Evolutionary conservation across 92 coral and sea anemone genomes (phyloP).

Genomic region (Bergia sp.): DNA sequence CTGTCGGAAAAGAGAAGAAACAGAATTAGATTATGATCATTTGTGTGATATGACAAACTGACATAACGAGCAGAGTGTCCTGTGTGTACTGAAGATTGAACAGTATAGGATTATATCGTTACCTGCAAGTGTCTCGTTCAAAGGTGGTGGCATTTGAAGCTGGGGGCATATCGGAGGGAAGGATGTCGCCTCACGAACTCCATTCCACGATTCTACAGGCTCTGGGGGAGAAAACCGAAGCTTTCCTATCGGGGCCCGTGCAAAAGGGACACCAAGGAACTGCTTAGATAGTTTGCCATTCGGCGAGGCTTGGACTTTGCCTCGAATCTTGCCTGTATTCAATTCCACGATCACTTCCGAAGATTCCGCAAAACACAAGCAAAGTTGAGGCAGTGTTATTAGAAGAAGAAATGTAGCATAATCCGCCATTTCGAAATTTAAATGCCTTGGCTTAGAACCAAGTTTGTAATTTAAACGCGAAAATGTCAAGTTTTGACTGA

Average conservation of each 20-base stretch:
- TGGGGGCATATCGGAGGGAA: constrained; percentile 66
- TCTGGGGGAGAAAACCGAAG: constrained; percentile 76
- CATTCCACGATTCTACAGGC: constrained; percentile 68
- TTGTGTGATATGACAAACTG: too few species aligned
- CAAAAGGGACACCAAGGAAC: constrained; percentile 86
- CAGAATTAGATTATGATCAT: too few species aligned
- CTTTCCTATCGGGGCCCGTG: constrained; percentile 72
- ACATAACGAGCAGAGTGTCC: too few species aligned
- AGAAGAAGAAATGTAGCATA: neutral
- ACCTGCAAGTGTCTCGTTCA: neutral
- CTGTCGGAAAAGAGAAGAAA: too few species aligned
- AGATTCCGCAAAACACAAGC: neutral
- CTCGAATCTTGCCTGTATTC: constrained; percentile 63
- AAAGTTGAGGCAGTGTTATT: neutral
- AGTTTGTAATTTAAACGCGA: too few species aligned
- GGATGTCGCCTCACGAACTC: constrained; percentile 55
- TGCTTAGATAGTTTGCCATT: constrained; percentile 54
- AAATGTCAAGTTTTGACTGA: too few species aligned
- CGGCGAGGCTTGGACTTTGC: constrained; percentile 51
- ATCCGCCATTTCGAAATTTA: too few species aligned
- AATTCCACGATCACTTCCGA: constrained; percentile 49
- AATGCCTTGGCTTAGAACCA: too few species aligned
- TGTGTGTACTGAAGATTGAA: too few species aligned
- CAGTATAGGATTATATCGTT: too few species aligned
- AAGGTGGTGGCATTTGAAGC: constrained; percentile 31